phyloP scores from a whole-genome alignment of 1,140 invertebrate genomes.

The Hycleus phaleratus region DNA sequence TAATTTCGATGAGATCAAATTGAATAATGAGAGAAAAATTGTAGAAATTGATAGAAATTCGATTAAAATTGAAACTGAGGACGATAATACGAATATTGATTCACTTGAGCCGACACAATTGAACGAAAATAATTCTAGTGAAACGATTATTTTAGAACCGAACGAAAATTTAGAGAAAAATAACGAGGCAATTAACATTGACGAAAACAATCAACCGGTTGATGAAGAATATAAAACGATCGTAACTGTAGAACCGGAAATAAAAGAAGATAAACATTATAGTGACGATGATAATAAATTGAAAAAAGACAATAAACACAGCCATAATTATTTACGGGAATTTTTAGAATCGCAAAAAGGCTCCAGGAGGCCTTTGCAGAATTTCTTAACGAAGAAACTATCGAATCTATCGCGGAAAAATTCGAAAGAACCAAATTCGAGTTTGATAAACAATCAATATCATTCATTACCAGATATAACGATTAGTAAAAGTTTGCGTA shows the following conservation, averaged over 20 bases:
- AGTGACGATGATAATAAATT: slow-evolving; percentile 1
- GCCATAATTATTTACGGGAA: slow-evolving; percentile 38
- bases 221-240: slow-evolving; percentile 35
- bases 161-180: slow-evolving; percentile 1
- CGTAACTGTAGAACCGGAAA: slow-evolving; percentile 26
- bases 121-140: not conserved
- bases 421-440: slow-evolving; percentile 45
- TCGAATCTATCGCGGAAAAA: slow-evolving; percentile 33
- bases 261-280: slow-evolving; percentile 7
- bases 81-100: too few relatives aligned
- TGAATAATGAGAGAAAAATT: slow-evolving; percentile 29
- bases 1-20: slow-evolving; percentile 35
- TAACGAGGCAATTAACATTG: slow-evolving; percentile 29
- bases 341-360: slow-evolving; percentile 38
- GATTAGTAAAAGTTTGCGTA: slow-evolving; percentile 54
- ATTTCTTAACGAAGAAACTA: slow-evolving; percentile 37
- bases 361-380: slow-evolving; percentile 37
- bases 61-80: too few relatives aligned
- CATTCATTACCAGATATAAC: slow-evolving; percentile 59
- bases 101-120: not conserved
- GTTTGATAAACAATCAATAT: slow-evolving; percentile 55
- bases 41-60: slow-evolving; percentile 1
- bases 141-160: slow-evolving; percentile 1
- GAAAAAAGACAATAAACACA: slow-evolving; percentile 33
- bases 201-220: slow-evolving; percentile 4